phyloP scores from a whole-genome alignment of 2,113 vertebrate species.

The Bubo blakistoni region DNA sequence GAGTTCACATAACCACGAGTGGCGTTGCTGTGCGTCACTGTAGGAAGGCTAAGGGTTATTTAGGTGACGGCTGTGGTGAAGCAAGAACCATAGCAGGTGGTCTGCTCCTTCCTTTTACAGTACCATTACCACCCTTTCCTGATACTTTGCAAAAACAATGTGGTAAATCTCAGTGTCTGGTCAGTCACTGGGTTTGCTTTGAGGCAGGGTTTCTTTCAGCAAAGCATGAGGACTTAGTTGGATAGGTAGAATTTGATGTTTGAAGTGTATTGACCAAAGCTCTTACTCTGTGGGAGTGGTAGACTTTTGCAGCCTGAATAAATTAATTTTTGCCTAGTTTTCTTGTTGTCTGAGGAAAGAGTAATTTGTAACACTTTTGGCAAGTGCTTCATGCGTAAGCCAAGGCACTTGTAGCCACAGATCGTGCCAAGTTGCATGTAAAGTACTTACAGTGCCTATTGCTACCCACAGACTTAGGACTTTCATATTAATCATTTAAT shows the following conservation, averaged over 20 bases:
- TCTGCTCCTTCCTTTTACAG: not conserved
- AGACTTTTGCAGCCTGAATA: not conserved
- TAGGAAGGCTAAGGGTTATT: not conserved
- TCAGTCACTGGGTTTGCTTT: not conserved
- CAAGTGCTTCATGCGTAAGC: not conserved
- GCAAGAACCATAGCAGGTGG: not conserved
- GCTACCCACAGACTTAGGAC: not conserved
- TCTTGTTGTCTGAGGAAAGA: not conserved
- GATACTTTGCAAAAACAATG: not conserved
- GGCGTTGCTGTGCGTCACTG: rapidly evolving
- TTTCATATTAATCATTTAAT: not conserved
- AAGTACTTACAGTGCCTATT: not conserved
- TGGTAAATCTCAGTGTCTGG: not conserved
- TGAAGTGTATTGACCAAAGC: not conserved
- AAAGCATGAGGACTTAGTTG: not conserved
- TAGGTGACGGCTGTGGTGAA: not conserved
- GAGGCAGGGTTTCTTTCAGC: not conserved
- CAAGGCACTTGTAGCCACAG: not conserved
- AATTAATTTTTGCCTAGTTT: not conserved
- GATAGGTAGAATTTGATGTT: not conserved
- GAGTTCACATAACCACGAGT: rapidly evolving
- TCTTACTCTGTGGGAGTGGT: not conserved
- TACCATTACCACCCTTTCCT: not conserved
- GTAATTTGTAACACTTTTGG: not conserved
- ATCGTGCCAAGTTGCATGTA: not conserved